phyloP scores from a whole-genome alignment of 2,797 vertebrate species.

The Paratrypauchen microcephalus region DNA sequence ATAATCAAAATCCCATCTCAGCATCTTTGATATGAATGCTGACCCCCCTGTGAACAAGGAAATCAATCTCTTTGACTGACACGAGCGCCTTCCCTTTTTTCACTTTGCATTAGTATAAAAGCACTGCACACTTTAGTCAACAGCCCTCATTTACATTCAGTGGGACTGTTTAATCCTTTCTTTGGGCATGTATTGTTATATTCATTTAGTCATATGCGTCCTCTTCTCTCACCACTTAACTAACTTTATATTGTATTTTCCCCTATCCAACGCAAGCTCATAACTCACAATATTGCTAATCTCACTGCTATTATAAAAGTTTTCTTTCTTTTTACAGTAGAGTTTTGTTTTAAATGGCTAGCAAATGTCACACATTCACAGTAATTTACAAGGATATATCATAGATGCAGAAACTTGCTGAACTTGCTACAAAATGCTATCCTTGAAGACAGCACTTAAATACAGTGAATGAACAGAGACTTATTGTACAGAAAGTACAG shows the following conservation, averaged over 20 bases:
- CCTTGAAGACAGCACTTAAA: not conserved
- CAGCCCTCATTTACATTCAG: constrained; percentile 24
- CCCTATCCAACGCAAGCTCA: not conserved
- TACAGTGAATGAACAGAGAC: not conserved
- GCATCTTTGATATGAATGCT: constrained; percentile 76
- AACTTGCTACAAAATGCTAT: too few relatives aligned
- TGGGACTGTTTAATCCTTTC: constrained; percentile 24
- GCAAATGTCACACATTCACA: too few relatives aligned
- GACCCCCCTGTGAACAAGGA: constrained; percentile 73
- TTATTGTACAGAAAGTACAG: not conserved
- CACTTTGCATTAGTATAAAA: constrained; percentile 52
- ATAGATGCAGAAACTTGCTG: too few relatives aligned
- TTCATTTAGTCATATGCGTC: not conserved
- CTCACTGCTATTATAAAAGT: not conserved
- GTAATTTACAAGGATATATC: too few relatives aligned
- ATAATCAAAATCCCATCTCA: constrained; percentile 80
- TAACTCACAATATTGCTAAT: not conserved
- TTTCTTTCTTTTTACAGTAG: not conserved
- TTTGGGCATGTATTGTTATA: constrained; percentile 1
- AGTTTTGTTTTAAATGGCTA: too few relatives aligned
- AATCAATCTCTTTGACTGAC: constrained; percentile 82
- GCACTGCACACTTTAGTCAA: constrained; percentile 57
- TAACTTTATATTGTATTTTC: not conserved
- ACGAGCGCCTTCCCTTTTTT: constrained; percentile 46
- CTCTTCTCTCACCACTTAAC: not conserved